Conservation (phyloP, 2,888 invertebrate species). For the Trichacis sp. region DNA sequence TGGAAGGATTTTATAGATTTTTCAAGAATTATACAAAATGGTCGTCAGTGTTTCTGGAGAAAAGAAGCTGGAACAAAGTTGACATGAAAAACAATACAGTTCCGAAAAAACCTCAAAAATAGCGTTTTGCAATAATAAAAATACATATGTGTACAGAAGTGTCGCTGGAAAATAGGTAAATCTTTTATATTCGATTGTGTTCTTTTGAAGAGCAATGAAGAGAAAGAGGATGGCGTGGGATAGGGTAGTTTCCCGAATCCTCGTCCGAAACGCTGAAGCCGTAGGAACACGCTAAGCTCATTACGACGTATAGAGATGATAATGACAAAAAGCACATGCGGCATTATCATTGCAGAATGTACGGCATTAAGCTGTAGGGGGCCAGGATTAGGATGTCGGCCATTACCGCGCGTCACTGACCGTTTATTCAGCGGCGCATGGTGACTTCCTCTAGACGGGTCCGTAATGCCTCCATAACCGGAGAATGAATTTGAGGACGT, state of each 20-base stretch:
- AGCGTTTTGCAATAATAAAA: too few species aligned
- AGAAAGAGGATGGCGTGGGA: neutral
- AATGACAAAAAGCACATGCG: slow-evolving; percentile 64
- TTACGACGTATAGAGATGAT: slow-evolving; percentile 55
- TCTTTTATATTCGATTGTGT: too few species aligned
- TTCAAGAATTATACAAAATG: too few species aligned
- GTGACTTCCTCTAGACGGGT: slow-evolving; percentile 66
- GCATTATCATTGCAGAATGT: slow-evolving; percentile 62
- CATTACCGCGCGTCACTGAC: slow-evolving; percentile 68
- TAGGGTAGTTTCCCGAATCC: slow-evolving; percentile 29
- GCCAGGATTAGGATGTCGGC: slow-evolving; percentile 69
- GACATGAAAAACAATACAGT: too few species aligned
- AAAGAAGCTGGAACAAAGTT: too few species aligned
- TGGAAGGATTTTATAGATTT: too few species aligned
- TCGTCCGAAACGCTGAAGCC: slow-evolving; percentile 22
- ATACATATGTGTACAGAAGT: too few species aligned
- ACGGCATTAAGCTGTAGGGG: slow-evolving; percentile 66
- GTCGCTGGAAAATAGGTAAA: too few species aligned
- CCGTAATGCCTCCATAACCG: slow-evolving; percentile 54
- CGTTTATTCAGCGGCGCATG: slow-evolving; percentile 65
- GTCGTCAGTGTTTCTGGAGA: too few species aligned
- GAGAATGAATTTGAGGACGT: slow-evolving; percentile 56
- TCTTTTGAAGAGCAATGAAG: slow-evolving; percentile 5
- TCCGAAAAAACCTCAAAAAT: too few species aligned
- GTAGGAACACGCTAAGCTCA: slow-evolving; percentile 45